Evolutionary conservation across 1,140 invertebrate genomes (phyloP).

Genomic region (Zaprionus capensis): DNA sequence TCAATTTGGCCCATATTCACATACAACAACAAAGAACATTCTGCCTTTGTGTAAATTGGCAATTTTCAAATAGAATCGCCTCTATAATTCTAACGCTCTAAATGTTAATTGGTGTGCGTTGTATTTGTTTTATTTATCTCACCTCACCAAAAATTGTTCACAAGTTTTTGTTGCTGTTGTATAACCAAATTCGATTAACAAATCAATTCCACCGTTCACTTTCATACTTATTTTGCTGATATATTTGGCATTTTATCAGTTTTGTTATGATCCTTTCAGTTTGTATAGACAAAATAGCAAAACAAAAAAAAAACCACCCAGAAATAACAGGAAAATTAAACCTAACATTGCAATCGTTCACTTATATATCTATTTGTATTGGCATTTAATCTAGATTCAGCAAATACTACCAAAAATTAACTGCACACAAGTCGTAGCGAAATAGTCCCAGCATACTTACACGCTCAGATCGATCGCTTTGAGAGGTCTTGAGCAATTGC

Average conservation of each 20-base stretch:
- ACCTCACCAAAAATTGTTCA: conserved; percentile 40
- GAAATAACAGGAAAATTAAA: conserved; percentile 16
- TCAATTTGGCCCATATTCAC: conserved; percentile 21
- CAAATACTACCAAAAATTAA: conserved; percentile 55
- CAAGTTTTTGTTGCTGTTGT: conserved; percentile 29
- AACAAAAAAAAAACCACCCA: background rate
- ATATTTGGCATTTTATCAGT: conserved; percentile 55
- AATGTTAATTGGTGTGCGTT: conserved; percentile 83
- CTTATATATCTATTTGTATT: conserved; percentile 30
- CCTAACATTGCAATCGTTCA: conserved; percentile 42
- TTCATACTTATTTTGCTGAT: conserved; percentile 11
- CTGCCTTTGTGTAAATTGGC: conserved; percentile 59
- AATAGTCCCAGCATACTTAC: conserved; percentile 30
- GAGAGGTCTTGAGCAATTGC: conserved; percentile 15
- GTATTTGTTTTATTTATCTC: conserved; percentile 65
- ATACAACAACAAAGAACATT: conserved; percentile 19
- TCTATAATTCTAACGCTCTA: conserved; percentile 62
- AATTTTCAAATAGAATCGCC: conserved; percentile 45
- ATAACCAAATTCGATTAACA: conserved; percentile 10
- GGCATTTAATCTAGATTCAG: conserved; percentile 38
- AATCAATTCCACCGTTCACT: background rate
- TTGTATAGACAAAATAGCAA: conserved; percentile 47
- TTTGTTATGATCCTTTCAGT: conserved; percentile 61
- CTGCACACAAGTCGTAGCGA: conserved; percentile 70
- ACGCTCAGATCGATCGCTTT: conserved; percentile 25